A percentile compares a stretch with the other conserved stretches of the same genome.
These are phyloP conservation scores for Dicyrtoma fusca DNA, from an alignment of 2,888 invertebrate genomes.

Conservation along the genomic window DNA sequence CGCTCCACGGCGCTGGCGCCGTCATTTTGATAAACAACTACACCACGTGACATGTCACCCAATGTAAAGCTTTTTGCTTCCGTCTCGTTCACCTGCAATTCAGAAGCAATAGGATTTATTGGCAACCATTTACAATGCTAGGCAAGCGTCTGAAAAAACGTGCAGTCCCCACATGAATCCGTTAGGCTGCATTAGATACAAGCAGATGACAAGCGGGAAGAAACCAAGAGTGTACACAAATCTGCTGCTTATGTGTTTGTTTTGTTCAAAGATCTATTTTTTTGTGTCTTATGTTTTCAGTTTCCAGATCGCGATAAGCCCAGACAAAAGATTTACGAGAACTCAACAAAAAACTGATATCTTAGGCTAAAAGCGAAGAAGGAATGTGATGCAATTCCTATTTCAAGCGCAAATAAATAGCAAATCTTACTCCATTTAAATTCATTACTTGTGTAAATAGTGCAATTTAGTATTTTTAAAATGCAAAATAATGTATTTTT, in stretches of 20 bases:
- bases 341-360: no score
- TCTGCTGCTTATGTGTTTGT: background rate
- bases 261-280: background rate
- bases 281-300: background rate
- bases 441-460: no score
- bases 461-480: no score
- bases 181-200: no score
- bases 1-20: slow-evolving; percentile 61
- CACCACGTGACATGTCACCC: slow-evolving; percentile 59
- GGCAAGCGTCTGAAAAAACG: background rate
- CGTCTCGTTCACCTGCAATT: slow-evolving; percentile 65
- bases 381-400: no score
- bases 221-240: no score
- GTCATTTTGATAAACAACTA: slow-evolving; percentile 68
- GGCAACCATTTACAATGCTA: slow-evolving; percentile 5
- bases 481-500: no score
- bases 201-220: no score
- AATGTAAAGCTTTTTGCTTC: slow-evolving; percentile 59
- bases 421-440: no score
- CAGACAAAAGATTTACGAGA: slow-evolving; percentile 7
- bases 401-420: no score
- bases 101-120: no score
- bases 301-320: background rate
- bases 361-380: background rate
- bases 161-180: no score